Evolutionary conservation across 2,113 vertebrate genomes (phyloP), one percentile per base, ranked within the genome.

Genomic region (Sylvia atricapilla): DNA sequence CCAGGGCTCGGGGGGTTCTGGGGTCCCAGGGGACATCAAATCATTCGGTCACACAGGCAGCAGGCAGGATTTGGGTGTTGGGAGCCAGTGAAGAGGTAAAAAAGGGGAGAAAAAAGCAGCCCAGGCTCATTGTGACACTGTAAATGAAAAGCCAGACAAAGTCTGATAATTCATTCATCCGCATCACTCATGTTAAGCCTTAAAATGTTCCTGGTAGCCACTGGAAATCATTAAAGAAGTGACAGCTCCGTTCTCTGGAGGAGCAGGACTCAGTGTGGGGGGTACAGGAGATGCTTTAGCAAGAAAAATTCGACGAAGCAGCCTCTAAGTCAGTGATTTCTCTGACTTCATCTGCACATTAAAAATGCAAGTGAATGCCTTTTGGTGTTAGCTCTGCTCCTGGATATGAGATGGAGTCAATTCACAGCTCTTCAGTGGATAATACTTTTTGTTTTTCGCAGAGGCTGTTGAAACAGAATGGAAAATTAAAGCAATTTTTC

Each of bases 401-500:
- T 59, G 93, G 94, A 95, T 95, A 94, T 88, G 84, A 95, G 94
- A 96, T 95, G 85, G 82, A 96, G 94, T 95, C 92, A 95, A 96
- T 96, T 97, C 92, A 81, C 95, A 93, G 90, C 79, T 95, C 93
- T 95, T 95, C 85, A 74, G 90, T 87, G 82, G 93, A 93, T 95
- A 95, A 97, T 95, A 87, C 93, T 93, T 94, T 77, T 93, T 97
- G 91, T 90, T 97, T 94, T 90, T 87, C 64, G 43, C 92, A 59
- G 78, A 72, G 93, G 63, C 59, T 84, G 82, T 96, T 96, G 93
- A 95, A 97, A 97, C 84, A 89, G 96, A 96, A 97, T 95, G 89
- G 94, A 94, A 96, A 96, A 96, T 96, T 97, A 95, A 97, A 97
- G 93, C 89, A 66, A 95, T 95, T 95, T 95, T 95, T 95, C 84